Evolutionary conservation across 2,888 invertebrate species (phyloP).

Genomic region (Congeria kusceri): DNA sequence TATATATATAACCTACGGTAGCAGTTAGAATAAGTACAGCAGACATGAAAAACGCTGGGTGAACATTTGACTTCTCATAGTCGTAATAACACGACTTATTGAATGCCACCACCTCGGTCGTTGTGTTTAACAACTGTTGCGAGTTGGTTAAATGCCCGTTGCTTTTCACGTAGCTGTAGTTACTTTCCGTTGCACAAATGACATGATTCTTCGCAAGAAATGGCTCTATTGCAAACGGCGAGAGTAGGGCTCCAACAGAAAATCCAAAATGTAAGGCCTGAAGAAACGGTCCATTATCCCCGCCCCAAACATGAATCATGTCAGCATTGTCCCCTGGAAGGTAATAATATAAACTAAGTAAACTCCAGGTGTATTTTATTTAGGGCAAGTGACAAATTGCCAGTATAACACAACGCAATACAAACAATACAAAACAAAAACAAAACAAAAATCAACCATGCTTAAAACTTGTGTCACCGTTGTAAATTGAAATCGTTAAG

Average conservation of each 20-base stretch:
- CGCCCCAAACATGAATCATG: slow-evolving; percentile 45
- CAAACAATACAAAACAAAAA: too few relatives aligned
- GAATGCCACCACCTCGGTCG: too few relatives aligned
- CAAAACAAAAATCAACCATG: too few relatives aligned
- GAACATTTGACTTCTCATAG: slow-evolving; percentile 37
- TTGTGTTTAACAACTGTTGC: too few relatives aligned
- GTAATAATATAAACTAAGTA: slow-evolving; percentile 23
- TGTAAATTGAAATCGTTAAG: too few relatives aligned
- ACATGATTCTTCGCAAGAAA: slow-evolving; percentile 37
- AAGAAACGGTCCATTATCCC: slow-evolving; percentile 37
- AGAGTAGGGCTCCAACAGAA: slow-evolving; percentile 33
- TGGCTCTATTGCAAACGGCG: slow-evolving; percentile 40
- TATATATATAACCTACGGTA: slow-evolving; percentile 23
- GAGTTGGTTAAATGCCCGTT: too few relatives aligned
- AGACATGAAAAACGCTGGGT: slow-evolving; percentile 33
- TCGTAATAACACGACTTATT: slow-evolving; percentile 14
- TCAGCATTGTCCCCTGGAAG: slow-evolving; percentile 51
- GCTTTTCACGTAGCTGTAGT: neutral
- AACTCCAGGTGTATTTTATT: too few relatives aligned
- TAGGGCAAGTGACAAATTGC: too few relatives aligned
- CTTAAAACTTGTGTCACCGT: too few relatives aligned
- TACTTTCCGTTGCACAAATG: neutral
- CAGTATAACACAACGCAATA: too few relatives aligned
- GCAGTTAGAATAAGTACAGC: slow-evolving; percentile 29
- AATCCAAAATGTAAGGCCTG: slow-evolving; percentile 46